Conservation (phyloP, 64 coral and sea anemone genomes). For the Montipora cactus region DNA sequence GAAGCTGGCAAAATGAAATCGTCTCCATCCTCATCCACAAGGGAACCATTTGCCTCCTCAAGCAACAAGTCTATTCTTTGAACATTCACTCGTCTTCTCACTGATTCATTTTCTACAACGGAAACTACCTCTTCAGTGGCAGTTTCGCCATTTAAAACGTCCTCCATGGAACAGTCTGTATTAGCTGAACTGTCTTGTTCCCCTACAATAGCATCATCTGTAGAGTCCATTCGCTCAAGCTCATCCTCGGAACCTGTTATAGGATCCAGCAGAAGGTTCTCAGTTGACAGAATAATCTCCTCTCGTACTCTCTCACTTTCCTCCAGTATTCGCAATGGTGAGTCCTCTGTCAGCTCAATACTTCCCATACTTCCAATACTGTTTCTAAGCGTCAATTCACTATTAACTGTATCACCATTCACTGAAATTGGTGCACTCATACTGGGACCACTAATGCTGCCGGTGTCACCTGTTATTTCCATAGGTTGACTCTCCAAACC, state of each 20-base stretch:
- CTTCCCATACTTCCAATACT: slow-evolving; percentile 64
- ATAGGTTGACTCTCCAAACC: slow-evolving; percentile 30
- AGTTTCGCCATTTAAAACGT: background rate
- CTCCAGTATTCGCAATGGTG: slow-evolving; percentile 86
- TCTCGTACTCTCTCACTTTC: slow-evolving; percentile 87
- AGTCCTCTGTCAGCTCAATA: slow-evolving; percentile 93
- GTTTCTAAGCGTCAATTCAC: background rate
- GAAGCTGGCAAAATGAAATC: slow-evolving; percentile 28
- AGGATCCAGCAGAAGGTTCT: slow-evolving; percentile 21
- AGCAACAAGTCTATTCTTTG: background rate
- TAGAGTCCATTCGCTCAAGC: slow-evolving; percentile 34
- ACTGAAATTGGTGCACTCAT: background rate
- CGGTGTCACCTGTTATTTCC: slow-evolving; percentile 18
- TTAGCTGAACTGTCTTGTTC: slow-evolving; percentile 18
- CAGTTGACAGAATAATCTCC: slow-evolving; percentile 39
- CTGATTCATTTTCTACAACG: background rate
- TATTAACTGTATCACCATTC: background rate
- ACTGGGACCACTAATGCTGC: background rate
- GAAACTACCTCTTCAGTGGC: background rate
- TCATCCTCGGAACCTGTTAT: slow-evolving; percentile 21
- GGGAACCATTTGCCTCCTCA: slow-evolving; percentile 29
- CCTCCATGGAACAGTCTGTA: slow-evolving; percentile 38
- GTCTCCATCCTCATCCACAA: slow-evolving; percentile 49
- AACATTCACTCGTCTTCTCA: background rate
- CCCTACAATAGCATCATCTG: background rate